Percentiles rank a stretch among this genome's conserved stretches.
These are phyloP conservation scores for Adrianichthys oophorus DNA, from an alignment of 2,797 vertebrate genomes.

Conservation along the genomic window DNA sequence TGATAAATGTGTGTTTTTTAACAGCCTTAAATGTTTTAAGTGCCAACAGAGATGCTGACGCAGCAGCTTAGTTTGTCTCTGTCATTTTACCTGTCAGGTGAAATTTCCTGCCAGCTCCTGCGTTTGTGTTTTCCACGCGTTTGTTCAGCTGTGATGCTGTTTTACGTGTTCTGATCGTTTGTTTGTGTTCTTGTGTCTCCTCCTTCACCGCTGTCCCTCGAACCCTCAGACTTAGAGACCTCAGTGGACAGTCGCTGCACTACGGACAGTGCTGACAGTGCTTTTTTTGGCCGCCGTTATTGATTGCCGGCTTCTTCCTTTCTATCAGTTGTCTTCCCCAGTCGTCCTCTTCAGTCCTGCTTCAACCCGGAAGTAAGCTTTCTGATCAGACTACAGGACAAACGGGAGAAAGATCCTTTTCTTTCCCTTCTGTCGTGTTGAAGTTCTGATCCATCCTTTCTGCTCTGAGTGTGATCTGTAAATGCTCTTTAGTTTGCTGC, in stretches of 20 bases:
- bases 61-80: too few relatives aligned
- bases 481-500: conserved; percentile 2
- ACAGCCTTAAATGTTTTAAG: too few relatives aligned
- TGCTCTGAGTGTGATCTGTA: conserved; percentile 2
- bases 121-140: conserved; percentile 27
- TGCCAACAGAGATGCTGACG: too few relatives aligned
- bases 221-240: conserved; percentile 81
- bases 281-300: conserved; percentile 74
- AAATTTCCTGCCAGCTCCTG: too few relatives aligned
- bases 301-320: conserved; percentile 62
- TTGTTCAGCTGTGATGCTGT: conserved; percentile 14
- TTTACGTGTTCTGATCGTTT: background rate
- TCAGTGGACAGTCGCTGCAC: conserved; percentile 85
- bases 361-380: conserved; percentile 57
- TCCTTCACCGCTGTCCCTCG: conserved; percentile 37
- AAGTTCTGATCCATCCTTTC: background rate
- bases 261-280: conserved; percentile 82
- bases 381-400: conserved; percentile 16
- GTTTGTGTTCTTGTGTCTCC: conserved; percentile 10
- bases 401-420: background rate
- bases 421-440: conserved; percentile 2
- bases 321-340: conserved; percentile 46
- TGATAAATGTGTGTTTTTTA: too few relatives aligned
- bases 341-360: conserved; percentile 48
- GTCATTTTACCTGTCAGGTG: too few relatives aligned